phyloP scores from a whole-genome alignment of 92 coral and sea anemone species.

The Hydrozoanthus gracilis region DNA sequence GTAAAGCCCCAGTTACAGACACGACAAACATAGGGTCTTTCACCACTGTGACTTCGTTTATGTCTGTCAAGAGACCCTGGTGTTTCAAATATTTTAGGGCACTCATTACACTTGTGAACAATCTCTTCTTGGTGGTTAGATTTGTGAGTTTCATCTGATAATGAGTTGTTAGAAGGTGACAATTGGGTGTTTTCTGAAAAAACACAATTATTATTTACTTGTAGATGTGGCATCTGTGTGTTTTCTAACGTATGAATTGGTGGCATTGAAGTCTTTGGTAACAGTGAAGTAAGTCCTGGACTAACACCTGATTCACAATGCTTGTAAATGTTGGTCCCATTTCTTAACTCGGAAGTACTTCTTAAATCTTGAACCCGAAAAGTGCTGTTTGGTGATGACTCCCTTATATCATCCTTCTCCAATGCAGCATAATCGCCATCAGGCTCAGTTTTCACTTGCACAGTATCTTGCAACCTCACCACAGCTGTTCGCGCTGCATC shows the following conservation, averaged over 20 bases:
- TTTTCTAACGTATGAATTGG: slow-evolving; percentile 22
- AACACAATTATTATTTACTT: slow-evolving; percentile 28
- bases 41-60: slow-evolving; percentile 86
- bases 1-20: slow-evolving; percentile 94
- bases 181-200: slow-evolving; percentile 24
- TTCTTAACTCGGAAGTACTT: slow-evolving; percentile 30
- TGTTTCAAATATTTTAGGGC: slow-evolving; percentile 89
- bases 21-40: slow-evolving; percentile 86
- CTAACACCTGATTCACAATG: slow-evolving; percentile 23
- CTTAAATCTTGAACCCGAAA: slow-evolving; percentile 5
- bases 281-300: neutral
- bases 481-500: slow-evolving; percentile 67
- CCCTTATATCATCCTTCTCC: slow-evolving; percentile 11
- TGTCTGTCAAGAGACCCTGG: slow-evolving; percentile 81
- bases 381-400: slow-evolving; percentile 2
- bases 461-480: slow-evolving; percentile 76
- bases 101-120: slow-evolving; percentile 63
- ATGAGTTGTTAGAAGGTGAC: neutral
- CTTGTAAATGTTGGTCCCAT: slow-evolving; percentile 27
- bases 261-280: slow-evolving; percentile 1
- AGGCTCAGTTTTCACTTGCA: slow-evolving; percentile 87
- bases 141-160: neutral
- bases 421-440: slow-evolving; percentile 43
- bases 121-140: slow-evolving; percentile 44
- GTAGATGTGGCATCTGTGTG: slow-evolving; percentile 30